A percentile compares a stretch with the other conserved stretches of the same genome.
phyloP scores from a whole-genome alignment of 2,888 invertebrate genomes.

The Drosophila tripunctata region DNA sequence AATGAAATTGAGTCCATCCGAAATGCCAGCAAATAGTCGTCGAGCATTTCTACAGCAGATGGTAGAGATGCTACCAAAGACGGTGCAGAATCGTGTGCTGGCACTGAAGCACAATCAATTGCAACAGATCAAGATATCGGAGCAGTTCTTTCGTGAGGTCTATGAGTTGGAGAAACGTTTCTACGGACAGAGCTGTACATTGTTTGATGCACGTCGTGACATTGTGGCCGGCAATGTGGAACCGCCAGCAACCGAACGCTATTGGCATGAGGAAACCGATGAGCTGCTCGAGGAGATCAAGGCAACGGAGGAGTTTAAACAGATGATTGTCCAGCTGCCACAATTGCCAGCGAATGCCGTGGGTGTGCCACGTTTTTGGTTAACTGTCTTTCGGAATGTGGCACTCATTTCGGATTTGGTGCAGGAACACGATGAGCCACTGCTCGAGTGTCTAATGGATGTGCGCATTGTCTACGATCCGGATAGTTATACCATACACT shows the following conservation, averaged over 20 bases:
- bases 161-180: slow-evolving; percentile 55
- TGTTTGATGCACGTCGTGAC: slow-evolving; percentile 56
- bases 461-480: slow-evolving; percentile 58
- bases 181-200: slow-evolving; percentile 49
- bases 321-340: slow-evolving; percentile 32
- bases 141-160: slow-evolving; percentile 59
- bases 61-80: slow-evolving; percentile 46
- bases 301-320: slow-evolving; percentile 46
- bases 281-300: slow-evolving; percentile 53
- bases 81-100: slow-evolving; percentile 50
- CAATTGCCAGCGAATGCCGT: slow-evolving; percentile 32
- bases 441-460: slow-evolving; percentile 56
- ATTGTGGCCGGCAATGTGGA: slow-evolving; percentile 55
- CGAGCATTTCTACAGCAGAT: slow-evolving; percentile 56
- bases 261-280: slow-evolving; percentile 50
- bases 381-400: slow-evolving; percentile 68
- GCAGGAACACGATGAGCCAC: slow-evolving; percentile 63
- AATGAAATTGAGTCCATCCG: slow-evolving; percentile 36
- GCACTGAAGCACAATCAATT: slow-evolving; percentile 57
- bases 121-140: slow-evolving; percentile 55
- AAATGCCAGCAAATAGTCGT: slow-evolving; percentile 49
- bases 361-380: slow-evolving; percentile 65
- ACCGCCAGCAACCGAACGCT: slow-evolving; percentile 39
- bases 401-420: slow-evolving; percentile 60
- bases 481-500: slow-evolving; percentile 57